Base-by-base conservation (phyloP, 2,113 vertebrate species). In the Cololabis saira region DNA sequence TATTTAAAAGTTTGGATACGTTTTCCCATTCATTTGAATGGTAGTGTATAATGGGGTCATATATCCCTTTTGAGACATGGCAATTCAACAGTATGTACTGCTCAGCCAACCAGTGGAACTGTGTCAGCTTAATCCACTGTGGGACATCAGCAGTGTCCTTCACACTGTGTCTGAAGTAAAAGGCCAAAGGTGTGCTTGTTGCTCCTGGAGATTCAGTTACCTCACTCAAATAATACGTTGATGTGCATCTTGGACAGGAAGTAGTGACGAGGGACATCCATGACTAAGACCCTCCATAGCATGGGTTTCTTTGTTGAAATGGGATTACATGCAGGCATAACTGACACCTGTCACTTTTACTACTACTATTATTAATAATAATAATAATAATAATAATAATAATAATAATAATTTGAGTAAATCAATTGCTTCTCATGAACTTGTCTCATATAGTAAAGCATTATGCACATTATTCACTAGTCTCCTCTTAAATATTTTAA, bases 51-150 rank as follows among this genome's bases (percentile, higher is more conserved):
- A 85, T 44, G 82, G 81, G 85, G 82, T 85, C 82, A 81, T 30
- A 49, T 80, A 50, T 78, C 57, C 74, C 78, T 68, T 40, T 76
- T 71, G 78, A 79, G 83, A 82, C 73, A 27, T 74, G 71, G 73
- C 73, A 76, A 53, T 19, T 37, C 44, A 60, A 55, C 61, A 72
- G 66, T 33, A 49, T 61, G 57, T 74, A 49, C 43, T 43, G 52
- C 67, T 71, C 79, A 74, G 78, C 78, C 75, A 69, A 80, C 58
- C 40, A 67, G 51, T 18, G 51, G 62, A 80, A 58, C 42, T 83
- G 73, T 87, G 76, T 82, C 83, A 53, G 53, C 44, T 74, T 76
- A 58, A 80, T 74, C 81, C 69, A 57, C 56, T 42, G 53, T 67
- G 76, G 78, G 65, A 71, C 27, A 60, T 48, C 58, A 33, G 1